phyloP scores from a whole-genome alignment of 2,797 vertebrate species.

The Oophaga sylvatica region DNA sequence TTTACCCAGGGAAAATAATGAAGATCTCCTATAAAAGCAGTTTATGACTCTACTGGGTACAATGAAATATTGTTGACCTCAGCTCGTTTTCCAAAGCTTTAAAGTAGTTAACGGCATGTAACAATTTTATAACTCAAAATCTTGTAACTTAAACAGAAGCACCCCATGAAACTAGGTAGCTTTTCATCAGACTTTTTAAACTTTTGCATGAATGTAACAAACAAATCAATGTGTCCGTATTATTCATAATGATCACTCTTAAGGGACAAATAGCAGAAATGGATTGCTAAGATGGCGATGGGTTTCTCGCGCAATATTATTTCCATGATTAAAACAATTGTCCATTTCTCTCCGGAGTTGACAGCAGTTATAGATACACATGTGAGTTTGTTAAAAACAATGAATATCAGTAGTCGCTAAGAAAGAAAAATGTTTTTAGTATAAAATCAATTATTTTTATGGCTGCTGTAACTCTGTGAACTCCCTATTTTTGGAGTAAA shows the following conservation, averaged over 20 bases:
- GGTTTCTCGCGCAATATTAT: not conserved
- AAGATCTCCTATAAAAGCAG: constrained; percentile 53
- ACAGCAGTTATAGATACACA: not conserved
- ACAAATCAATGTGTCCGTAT: not conserved
- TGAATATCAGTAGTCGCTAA: too few relatives aligned
- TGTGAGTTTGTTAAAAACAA: too few relatives aligned
- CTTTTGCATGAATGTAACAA: not conserved
- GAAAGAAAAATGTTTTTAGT: too few relatives aligned
- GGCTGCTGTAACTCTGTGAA: too few relatives aligned
- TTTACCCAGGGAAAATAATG: constrained; percentile 55
- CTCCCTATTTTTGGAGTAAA: too few relatives aligned
- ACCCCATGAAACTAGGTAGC: constrained; percentile 42
- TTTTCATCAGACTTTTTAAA: not conserved
- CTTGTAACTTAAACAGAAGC: constrained; percentile 50
- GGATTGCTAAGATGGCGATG: not conserved
- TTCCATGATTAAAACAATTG: not conserved
- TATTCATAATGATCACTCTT: not conserved
- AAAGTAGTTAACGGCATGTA: constrained; percentile 59
- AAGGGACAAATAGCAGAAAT: not conserved
- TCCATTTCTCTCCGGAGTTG: not conserved
- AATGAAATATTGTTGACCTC: constrained; percentile 54
- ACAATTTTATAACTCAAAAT: constrained; percentile 57
- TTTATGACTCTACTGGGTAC: constrained; percentile 52
- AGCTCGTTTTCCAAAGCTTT: constrained; percentile 58
- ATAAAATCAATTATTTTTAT: too few relatives aligned